Percentiles rank a stretch among this genome's conserved stretches.
Conservation (phyloP, 2,113 vertebrate genomes). For the Thalassoma bifasciatum region DNA sequence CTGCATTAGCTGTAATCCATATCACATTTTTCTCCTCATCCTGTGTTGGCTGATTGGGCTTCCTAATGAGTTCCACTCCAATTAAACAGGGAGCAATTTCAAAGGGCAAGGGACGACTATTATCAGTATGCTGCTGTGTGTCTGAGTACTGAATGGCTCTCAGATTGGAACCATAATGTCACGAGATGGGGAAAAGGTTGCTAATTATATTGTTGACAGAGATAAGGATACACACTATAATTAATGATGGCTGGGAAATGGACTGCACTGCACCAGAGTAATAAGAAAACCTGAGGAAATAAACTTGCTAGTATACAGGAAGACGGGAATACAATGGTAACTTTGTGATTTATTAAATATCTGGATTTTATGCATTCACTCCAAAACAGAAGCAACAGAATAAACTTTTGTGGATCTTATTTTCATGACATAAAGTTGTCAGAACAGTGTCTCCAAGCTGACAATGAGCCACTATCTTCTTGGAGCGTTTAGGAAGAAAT, state of each 20-base stretch:
- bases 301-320: neutral
- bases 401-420: too few species aligned
- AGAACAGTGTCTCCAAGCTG: too few species aligned
- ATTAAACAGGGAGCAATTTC: slow-evolving; percentile 51
- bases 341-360: too few species aligned
- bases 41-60: slow-evolving; percentile 10
- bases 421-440: too few species aligned
- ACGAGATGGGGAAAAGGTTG: slow-evolving; percentile 50
- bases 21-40: slow-evolving; percentile 34
- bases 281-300: slow-evolving; percentile 9
- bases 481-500: too few species aligned
- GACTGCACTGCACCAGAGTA: slow-evolving; percentile 11
- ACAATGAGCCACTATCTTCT: too few species aligned
- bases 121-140: slow-evolving; percentile 34
- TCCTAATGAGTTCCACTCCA: slow-evolving; percentile 57
- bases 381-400: too few species aligned
- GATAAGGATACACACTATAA: slow-evolving; percentile 41
- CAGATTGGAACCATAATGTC: slow-evolving; percentile 50
- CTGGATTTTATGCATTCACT: too few species aligned
- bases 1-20: slow-evolving; percentile 41
- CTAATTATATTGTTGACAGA: slow-evolving; percentile 62
- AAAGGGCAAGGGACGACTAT: slow-evolving; percentile 44
- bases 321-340: too few species aligned
- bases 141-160: slow-evolving; percentile 39
- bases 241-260: slow-evolving; percentile 29